Evolutionary conservation across 2,888 invertebrate genomes (phyloP).

Genomic region (Platycheirus albimanus): DNA sequence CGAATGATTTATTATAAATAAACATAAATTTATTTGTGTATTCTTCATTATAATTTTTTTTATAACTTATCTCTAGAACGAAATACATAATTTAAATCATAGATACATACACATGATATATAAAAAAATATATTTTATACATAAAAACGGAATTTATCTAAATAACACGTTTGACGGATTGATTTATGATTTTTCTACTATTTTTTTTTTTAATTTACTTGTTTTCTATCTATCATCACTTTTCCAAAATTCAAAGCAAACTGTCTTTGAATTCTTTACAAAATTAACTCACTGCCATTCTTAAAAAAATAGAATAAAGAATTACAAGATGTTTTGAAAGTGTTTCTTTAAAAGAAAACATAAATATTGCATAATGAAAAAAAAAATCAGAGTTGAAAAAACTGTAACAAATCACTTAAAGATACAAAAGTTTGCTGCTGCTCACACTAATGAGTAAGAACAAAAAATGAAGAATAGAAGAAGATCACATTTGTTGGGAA

Average conservation of each 20-base stretch:
- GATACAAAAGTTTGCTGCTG: too few relatives aligned
- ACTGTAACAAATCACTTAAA: too few relatives aligned
- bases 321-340: neutral
- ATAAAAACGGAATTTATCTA: conserved; percentile 71
- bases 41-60: conserved; percentile 58
- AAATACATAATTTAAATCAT: conserved; percentile 72
- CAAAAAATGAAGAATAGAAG: conserved; percentile 22
- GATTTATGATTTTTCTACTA: conserved; percentile 63
- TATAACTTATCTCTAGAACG: too few relatives aligned
- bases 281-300: too few relatives aligned
- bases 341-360: neutral
- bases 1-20: conserved; percentile 39
- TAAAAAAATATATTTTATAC: conserved; percentile 62
- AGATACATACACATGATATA: conserved; percentile 66
- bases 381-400: conserved; percentile 3
- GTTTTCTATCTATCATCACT: conserved; percentile 31
- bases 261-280: neutral
- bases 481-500: conserved; percentile 39
- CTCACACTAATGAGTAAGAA: conserved; percentile 19
- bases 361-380: conserved; percentile 27
- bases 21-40: conserved; percentile 58
- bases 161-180: conserved; percentile 72
- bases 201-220: conserved; percentile 22
- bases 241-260: conserved; percentile 8
- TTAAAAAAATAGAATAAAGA: too few relatives aligned